Evolutionary conservation across 2,888 invertebrate genomes (phyloP).

Genomic region (Perizoma affinitatum): DNA sequence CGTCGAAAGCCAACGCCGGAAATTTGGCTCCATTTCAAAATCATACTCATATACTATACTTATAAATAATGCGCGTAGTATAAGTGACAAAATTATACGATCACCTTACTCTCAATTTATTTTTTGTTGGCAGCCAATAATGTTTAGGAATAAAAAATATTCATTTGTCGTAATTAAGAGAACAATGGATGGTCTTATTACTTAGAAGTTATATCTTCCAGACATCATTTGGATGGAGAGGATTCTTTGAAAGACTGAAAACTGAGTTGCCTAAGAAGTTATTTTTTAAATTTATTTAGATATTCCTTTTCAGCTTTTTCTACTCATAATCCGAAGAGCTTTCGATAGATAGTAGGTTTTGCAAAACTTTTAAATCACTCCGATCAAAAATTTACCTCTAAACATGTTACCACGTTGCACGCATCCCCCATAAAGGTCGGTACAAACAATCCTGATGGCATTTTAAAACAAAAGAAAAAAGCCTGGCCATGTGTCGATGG

Average conservation of each 20-base stretch:
- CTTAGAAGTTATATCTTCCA: no score
- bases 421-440: slow-evolving; percentile 48
- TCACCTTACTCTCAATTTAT: slow-evolving; percentile 50
- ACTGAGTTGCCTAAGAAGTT: no score
- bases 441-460: slow-evolving; percentile 63
- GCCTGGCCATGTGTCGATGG: slow-evolving; percentile 70
- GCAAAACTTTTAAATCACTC: slow-evolving; percentile 15
- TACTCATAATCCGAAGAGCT: no score
- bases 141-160: not conserved
- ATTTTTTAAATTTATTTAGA: no score
- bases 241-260: no score
- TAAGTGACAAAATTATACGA: slow-evolving; percentile 62
- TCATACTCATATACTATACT: slow-evolving; percentile 69
- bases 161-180: no score
- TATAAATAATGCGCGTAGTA: slow-evolving; percentile 73
- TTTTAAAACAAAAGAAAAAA: slow-evolving; percentile 65
- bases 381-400: slow-evolving; percentile 27
- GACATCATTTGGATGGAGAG: no score
- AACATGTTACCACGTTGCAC: slow-evolving; percentile 29
- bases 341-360: not conserved
- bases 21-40: slow-evolving; percentile 84
- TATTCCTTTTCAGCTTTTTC: no score
- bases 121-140: not conserved
- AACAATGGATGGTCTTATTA: no score
- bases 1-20: slow-evolving; percentile 79